phyloP scores from a whole-genome alignment of 1,140 invertebrate species.

The Dryas iulia region DNA sequence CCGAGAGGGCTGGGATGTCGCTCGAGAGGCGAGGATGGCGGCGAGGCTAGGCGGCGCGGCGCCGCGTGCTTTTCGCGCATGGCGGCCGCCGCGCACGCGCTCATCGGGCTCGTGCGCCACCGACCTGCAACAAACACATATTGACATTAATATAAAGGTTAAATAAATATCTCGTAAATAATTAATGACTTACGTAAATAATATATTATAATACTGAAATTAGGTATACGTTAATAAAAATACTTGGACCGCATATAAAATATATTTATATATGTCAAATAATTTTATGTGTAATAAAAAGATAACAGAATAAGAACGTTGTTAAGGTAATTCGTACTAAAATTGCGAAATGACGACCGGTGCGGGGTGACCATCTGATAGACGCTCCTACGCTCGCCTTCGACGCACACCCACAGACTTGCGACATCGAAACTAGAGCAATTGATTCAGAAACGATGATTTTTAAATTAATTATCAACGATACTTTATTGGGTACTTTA shows the following conservation, averaged over 20 bases:
- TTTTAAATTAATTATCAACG: conserved; percentile 62
- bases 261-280: background rate
- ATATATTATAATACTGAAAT: no score
- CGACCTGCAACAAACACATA: conserved; percentile 63
- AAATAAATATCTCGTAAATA: background rate
- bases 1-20: conserved; percentile 61
- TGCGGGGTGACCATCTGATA: conserved; percentile 61
- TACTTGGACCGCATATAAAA: background rate
- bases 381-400: conserved; percentile 70
- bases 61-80: conserved; percentile 80
- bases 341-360: conserved; percentile 60
- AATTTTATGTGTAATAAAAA: background rate
- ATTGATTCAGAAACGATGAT: conserved; percentile 62
- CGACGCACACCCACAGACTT: conserved; percentile 66
- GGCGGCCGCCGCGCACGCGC: conserved; percentile 77
- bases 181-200: background rate
- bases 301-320: conserved; percentile 31
- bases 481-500: conserved; percentile 48
- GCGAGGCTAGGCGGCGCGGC: conserved; percentile 76
- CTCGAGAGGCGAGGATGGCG: conserved; percentile 59
- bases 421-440: conserved; percentile 73
- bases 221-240: background rate
- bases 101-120: conserved; percentile 79
- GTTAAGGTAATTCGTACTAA: conserved; percentile 49
- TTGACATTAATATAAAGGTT: background rate